phyloP scores from a whole-genome alignment of 2,797 vertebrate genomes.

The Galaxias olidus region DNA sequence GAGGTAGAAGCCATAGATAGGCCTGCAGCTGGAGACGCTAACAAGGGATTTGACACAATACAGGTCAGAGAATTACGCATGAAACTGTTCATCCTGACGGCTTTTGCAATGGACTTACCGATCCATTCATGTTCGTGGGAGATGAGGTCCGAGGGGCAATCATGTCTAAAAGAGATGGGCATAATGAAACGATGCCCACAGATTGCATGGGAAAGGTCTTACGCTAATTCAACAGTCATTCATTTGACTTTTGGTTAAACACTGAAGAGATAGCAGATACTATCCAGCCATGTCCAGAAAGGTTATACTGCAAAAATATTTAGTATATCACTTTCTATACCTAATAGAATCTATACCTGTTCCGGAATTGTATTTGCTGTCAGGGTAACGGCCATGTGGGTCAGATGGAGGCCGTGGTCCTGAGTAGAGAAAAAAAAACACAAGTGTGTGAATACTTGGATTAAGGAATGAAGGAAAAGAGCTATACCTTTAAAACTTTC shows the following conservation, averaged over 20 bases:
- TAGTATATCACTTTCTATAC: too few species aligned
- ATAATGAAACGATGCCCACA: too few species aligned
- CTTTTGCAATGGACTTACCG: conserved; percentile 74
- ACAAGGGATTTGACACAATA: neutral
- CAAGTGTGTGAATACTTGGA: neutral
- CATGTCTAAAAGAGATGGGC: conserved; percentile 72
- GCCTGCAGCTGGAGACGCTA: neutral
- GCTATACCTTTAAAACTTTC: too few species aligned
- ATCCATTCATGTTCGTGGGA: conserved; percentile 78
- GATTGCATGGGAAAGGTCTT: too few species aligned
- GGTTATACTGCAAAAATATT: too few species aligned
- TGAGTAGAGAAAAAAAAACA: conserved; percentile 40
- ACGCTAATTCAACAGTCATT: too few species aligned
- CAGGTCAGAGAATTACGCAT: too few species aligned
- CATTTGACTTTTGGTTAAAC: too few species aligned
- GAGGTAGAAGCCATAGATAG: conserved; percentile 13
- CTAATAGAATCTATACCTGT: conserved; percentile 41
- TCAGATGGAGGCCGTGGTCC: conserved; percentile 82
- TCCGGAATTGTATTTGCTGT: conserved; percentile 65
- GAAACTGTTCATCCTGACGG: too few species aligned
- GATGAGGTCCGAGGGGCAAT: conserved; percentile 85
- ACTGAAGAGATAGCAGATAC: too few species aligned
- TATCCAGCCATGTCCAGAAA: too few species aligned
- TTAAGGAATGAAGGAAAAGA: neutral
- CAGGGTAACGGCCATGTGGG: conserved; percentile 80